Evolutionary conservation across 2,113 vertebrate genomes (phyloP), one percentile per base, ranked within the genome.

Genomic region (Thermophis baileyi): DNA sequence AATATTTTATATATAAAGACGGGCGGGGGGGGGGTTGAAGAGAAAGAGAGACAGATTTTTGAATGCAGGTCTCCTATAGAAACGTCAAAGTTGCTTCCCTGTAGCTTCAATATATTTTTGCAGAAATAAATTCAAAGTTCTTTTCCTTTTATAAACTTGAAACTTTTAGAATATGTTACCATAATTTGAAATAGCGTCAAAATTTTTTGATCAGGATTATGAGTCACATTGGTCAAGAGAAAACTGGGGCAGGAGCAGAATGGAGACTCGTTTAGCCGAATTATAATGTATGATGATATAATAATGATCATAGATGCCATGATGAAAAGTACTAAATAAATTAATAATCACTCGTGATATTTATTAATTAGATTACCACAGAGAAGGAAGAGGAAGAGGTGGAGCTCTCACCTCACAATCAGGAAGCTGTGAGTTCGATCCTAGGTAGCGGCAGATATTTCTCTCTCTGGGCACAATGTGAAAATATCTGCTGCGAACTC

Each of bases 11-110:
- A 63, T n/a, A 12, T 63, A 63, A 63, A 63, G 27, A n/a, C 27
- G n/a, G n/a, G n/a, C 1, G 27, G 27, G 27, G 4, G 1, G n/a
- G 1, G 2, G 2, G 4, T n/a, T n/a, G n/a, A n/a, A 20, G 2
- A 35, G 14, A 35, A 6, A 35, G n/a, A 35, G 63, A 35, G 54
- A 46, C 27, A 74, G 14, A 40, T 74, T 18, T 69, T 69, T n/a
- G n/a, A 74, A 74, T 47, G 40, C 30, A 16, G 35, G 53, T 46
- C 30, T 69, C 1, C 46, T 50, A 20, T 8, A 35, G 60, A 47
- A 14, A 47, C 7, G 47, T 63, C 25, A 49, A 50, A 74, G 60
- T 49, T 12, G 18, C 60, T 74, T 50, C 30, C 27, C 30, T 51
- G n/a, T 50, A 20, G 89, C 7, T 90, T 51, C 40, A n/a, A 14